Evolutionary conservation across 2,113 vertebrate genomes (phyloP).

Genomic region (Casuarius casuarius): DNA sequence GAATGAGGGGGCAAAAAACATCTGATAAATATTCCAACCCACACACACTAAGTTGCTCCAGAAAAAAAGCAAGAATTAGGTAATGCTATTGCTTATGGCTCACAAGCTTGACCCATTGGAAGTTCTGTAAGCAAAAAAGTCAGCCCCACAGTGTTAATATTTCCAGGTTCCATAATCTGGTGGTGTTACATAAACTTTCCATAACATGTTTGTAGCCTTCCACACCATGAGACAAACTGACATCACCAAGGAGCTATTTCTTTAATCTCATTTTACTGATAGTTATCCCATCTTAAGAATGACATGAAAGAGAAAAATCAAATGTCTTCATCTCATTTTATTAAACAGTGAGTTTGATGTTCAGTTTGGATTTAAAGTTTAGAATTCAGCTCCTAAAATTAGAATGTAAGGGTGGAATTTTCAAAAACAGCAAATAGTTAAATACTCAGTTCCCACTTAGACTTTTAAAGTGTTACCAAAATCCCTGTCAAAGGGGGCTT

Average conservation of each 20-base stretch:
- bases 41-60: not conserved
- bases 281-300: not conserved
- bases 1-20: fast-evolving
- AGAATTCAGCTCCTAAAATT: not conserved
- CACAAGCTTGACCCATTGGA: not conserved
- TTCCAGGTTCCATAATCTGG: not conserved
- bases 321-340: not conserved
- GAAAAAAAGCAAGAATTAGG: not conserved
- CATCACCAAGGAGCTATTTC: not conserved
- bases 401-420: not conserved
- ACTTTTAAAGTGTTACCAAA: not conserved
- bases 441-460: not conserved
- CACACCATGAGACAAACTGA: not conserved
- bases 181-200: not conserved
- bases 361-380: not conserved
- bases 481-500: not conserved
- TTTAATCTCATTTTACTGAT: not conserved
- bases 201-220: not conserved
- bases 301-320: not conserved
- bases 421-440: not conserved
- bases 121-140: not conserved
- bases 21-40: not conserved
- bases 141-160: not conserved
- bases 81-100: not conserved
- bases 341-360: not conserved